Conservation (phyloP, 2,113 vertebrate species). For the Ceratotherium simum region DNA sequence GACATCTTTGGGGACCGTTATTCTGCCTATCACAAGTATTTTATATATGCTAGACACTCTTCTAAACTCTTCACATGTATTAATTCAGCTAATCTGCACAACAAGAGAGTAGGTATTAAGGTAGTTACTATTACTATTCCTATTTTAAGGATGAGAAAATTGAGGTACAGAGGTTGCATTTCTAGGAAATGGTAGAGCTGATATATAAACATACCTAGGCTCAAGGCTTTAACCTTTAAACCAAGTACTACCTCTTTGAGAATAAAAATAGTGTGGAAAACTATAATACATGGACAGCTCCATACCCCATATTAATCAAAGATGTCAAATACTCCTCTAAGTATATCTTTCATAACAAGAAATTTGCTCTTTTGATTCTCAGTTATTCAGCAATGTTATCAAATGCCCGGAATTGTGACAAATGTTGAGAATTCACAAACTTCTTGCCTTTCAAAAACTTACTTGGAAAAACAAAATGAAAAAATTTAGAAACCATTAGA, state of each 20-base stretch:
- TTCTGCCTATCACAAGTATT: neutral
- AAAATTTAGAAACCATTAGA: constrained; percentile 1
- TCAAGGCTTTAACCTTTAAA: neutral
- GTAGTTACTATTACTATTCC: neutral
- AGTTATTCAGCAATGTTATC: neutral
- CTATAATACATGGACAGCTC: neutral
- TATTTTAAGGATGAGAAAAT: neutral
- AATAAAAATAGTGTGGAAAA: neutral
- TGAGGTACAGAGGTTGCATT: neutral
- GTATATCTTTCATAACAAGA: neutral
- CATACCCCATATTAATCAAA: neutral
- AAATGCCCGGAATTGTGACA: neutral
- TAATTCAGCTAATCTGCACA: neutral
- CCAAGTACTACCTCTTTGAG: neutral
- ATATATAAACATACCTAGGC: neutral
- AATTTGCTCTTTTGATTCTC: neutral
- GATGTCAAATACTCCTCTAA: neutral
- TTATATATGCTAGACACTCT: neutral
- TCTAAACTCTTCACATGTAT: neutral
- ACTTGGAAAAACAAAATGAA: neutral
- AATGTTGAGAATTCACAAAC: neutral
- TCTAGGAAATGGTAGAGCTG: neutral
- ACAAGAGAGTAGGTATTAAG: neutral
- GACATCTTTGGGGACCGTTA: neutral
- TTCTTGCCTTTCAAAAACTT: neutral